These are phyloP conservation scores for Hedya salicella DNA, from an alignment of 2,888 invertebrate species.

Conservation along the genomic window DNA sequence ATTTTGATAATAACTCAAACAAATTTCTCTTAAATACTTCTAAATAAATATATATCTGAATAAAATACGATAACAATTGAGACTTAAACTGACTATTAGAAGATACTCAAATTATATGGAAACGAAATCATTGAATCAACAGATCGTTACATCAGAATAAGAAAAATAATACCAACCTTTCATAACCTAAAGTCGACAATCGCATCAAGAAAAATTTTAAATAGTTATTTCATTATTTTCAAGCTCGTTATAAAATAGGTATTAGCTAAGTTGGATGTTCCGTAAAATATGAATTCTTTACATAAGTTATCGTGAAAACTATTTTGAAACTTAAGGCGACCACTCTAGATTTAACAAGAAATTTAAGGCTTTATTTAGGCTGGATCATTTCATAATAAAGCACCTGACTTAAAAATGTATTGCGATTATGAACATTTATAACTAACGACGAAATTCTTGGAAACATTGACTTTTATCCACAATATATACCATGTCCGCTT, in stretches of 20 bases:
- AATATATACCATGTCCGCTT: neutral
- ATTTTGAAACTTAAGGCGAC: neutral
- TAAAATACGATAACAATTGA: too few species aligned
- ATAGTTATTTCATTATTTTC: slow-evolving; percentile 13
- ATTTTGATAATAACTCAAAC: too few species aligned
- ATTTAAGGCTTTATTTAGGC: too few species aligned
- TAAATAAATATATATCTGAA: too few species aligned
- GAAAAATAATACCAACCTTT: neutral
- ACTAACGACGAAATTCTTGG: neutral
- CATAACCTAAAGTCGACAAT: neutral
- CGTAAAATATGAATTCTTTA: slow-evolving; percentile 3
- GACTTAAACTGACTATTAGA: neutral
- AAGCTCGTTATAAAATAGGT: slow-evolving; percentile 26
- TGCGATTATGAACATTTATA: neutral
- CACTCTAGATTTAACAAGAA: too few species aligned
- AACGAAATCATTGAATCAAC: neutral
- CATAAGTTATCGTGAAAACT: neutral
- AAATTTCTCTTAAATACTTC: too few species aligned
- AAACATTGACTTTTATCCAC: neutral
- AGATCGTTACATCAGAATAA: neutral
- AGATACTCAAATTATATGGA: neutral
- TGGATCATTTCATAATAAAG: too few species aligned
- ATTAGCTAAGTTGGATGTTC: neutral
- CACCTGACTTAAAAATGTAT: too few species aligned
- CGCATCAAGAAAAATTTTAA: neutral